phyloP scores from a whole-genome alignment of 2,113 vertebrate species.

The zebrafish (Danio rerio) region DNA sequence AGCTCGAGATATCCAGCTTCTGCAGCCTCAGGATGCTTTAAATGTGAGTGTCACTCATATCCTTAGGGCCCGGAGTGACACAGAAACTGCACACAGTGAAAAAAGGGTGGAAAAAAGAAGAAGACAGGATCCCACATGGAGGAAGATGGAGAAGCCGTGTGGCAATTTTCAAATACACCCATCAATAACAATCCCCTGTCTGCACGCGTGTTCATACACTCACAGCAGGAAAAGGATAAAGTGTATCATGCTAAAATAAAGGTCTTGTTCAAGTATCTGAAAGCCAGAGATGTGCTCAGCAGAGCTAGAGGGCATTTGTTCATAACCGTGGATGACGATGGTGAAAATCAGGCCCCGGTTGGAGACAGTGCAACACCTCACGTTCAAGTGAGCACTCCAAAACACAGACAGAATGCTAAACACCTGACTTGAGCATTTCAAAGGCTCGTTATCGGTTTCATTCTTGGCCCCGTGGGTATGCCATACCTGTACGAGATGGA shows the following conservation, averaged over 20 bases:
- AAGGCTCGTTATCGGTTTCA: slow-evolving; percentile 3
- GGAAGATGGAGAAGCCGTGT: slow-evolving; percentile 14
- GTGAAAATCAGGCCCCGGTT: slow-evolving; percentile 2
- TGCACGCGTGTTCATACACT: neutral
- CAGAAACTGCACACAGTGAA: neutral
- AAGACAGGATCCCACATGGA: neutral
- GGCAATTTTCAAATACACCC: slow-evolving; percentile 24
- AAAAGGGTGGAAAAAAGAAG: neutral
- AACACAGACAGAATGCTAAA: slow-evolving; percentile 18
- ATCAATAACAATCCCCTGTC: slow-evolving; percentile 21
- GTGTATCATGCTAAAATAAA: slow-evolving; percentile 32
- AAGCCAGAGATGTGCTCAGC: neutral
- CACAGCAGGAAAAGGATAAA: slow-evolving; percentile 33
- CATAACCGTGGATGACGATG: neutral
- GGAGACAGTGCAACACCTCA: neutral
- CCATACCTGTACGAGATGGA: slow-evolving; percentile 92
- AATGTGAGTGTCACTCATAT: slow-evolving; percentile 21
- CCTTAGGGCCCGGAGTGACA: neutral
- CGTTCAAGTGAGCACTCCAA: slow-evolving; percentile 7
- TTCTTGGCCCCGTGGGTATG: neutral
- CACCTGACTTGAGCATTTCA: neutral
- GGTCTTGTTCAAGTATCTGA: slow-evolving; percentile 22
- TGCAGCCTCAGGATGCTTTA: neutral
- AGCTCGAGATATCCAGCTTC: neutral
- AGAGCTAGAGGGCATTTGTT: slow-evolving; percentile 12